A percentile compares a stretch with the other conserved stretches of the same genome.
Conservation (phyloP, 1,140 invertebrate species). For the Drosophila equinoxialis region DNA sequence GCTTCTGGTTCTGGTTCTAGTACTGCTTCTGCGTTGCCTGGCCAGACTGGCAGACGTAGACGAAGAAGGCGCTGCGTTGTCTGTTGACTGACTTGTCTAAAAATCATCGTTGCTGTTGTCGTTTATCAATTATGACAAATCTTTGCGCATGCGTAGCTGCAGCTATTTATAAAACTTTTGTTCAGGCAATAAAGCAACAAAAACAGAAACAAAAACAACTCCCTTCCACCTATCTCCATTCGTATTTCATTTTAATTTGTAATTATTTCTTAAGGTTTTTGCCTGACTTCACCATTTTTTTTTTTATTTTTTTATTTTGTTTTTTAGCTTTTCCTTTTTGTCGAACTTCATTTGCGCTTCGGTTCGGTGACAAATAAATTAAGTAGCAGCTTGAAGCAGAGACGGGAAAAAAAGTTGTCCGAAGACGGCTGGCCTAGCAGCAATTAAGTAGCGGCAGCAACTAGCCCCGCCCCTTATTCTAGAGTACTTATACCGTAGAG, state of each 20-base stretch:
- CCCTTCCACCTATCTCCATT: conserved; percentile 50
- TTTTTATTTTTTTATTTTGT: conserved; percentile 16
- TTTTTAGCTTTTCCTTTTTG: conserved; percentile 41
- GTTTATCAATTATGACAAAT: conserved; percentile 83
- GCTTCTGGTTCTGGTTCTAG: not conserved
- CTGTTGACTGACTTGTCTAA: conserved; percentile 49
- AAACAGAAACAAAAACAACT: conserved; percentile 25
- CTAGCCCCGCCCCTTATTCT: not conserved
- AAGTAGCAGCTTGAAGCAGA: conserved; percentile 61
- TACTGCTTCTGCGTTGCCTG: not conserved
- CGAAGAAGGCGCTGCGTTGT: conserved; percentile 32
- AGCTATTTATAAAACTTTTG: conserved; percentile 72
- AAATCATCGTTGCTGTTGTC: conserved; percentile 55
- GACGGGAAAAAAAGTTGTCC: conserved; percentile 35
- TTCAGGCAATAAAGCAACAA: conserved; percentile 2
- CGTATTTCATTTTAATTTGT: conserved; percentile 80
- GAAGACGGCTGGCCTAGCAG: not conserved
- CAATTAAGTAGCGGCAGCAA: conserved; percentile 1
- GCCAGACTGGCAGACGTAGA: no score
- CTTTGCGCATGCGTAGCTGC: conserved; percentile 81
- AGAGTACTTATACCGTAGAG: not conserved
- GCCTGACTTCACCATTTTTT: conserved; percentile 24
- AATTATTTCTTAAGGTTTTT: conserved; percentile 77
- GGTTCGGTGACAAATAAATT: conserved; percentile 80
- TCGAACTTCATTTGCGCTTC: conserved; percentile 79